A percentile compares a stretch with the other conserved stretches of the same genome.
Conservation (phyloP, 1,140 invertebrate species). For the Bombus pyrosoma region DNA sequence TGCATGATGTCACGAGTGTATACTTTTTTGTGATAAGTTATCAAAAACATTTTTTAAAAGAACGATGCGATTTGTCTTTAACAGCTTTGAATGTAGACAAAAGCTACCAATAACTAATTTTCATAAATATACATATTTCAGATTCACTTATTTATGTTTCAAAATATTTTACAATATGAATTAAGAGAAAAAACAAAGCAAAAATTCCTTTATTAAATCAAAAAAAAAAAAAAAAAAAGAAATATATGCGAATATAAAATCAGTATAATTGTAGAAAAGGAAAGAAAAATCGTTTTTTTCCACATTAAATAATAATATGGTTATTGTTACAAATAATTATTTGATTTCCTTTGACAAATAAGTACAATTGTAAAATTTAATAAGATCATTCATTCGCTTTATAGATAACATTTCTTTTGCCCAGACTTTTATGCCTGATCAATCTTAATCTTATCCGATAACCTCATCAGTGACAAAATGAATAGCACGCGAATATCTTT, state of each 20-base stretch:
- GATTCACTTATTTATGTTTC: constrained; percentile 59
- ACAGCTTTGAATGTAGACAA: constrained; percentile 48
- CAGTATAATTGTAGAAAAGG: background rate
- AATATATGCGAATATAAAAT: constrained; percentile 13
- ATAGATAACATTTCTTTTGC: constrained; percentile 15
- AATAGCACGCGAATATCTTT: constrained; percentile 34
- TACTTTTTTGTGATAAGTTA: constrained; percentile 34
- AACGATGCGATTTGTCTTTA: constrained; percentile 31
- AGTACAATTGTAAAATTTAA: background rate
- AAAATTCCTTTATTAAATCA: background rate
- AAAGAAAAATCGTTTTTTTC: background rate
- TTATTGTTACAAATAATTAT: background rate
- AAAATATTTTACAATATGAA: constrained; percentile 27
- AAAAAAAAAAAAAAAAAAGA: background rate
- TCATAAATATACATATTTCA: constrained; percentile 39
- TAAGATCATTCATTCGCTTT: constrained; percentile 22
- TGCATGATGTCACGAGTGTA: constrained; percentile 13
- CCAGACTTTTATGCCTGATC: background rate
- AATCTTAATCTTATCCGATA: background rate
- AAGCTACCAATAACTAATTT: constrained; percentile 44
- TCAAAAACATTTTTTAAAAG: constrained; percentile 35
- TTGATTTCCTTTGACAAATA: background rate
- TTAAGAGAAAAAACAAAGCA: constrained; percentile 3
- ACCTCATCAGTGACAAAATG: constrained; percentile 46
- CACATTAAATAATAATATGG: constrained; percentile 2